These are phyloP conservation scores for Collichthys lucidus DNA, from an alignment of 2,113 vertebrate genomes.

Conservation along the genomic window DNA sequence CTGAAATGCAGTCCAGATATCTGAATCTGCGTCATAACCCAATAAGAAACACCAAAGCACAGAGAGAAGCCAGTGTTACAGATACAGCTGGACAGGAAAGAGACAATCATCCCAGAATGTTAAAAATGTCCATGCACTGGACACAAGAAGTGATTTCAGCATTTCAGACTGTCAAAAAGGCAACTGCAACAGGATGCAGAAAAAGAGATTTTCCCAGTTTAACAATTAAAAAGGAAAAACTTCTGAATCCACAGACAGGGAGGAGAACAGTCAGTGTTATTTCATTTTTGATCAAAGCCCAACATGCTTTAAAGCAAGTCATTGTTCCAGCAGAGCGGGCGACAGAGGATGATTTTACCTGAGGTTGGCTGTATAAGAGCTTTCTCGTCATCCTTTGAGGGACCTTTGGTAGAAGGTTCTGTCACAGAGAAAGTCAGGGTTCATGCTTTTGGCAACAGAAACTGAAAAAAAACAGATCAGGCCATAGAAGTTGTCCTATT, in stretches of 20 bases:
- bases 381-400: conserved; percentile 74
- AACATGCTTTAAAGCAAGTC: conserved; percentile 16
- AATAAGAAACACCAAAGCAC: conserved; percentile 2
- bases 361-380: conserved; percentile 45
- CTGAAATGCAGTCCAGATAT: neutral
- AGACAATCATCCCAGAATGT: neutral
- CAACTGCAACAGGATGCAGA: neutral
- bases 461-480: conserved; percentile 2
- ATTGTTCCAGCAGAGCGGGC: neutral
- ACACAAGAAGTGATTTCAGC: neutral
- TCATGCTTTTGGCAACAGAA: conserved; percentile 26
- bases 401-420: conserved; percentile 63
- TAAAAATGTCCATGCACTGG: neutral
- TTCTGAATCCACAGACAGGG: neutral
- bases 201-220: conserved; percentile 11
- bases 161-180: neutral
- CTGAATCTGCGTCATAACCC: neutral
- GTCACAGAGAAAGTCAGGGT: conserved; percentile 71
- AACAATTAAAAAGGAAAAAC: conserved; percentile 14
- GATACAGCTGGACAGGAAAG: neutral
- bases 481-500: conserved; percentile 17
- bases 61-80: neutral
- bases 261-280: neutral
- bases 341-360: conserved; percentile 70
- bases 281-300: conserved; percentile 4